Conservation (phyloP, 2,113 vertebrate genomes). For the Onychostoma macrolepis region DNA sequence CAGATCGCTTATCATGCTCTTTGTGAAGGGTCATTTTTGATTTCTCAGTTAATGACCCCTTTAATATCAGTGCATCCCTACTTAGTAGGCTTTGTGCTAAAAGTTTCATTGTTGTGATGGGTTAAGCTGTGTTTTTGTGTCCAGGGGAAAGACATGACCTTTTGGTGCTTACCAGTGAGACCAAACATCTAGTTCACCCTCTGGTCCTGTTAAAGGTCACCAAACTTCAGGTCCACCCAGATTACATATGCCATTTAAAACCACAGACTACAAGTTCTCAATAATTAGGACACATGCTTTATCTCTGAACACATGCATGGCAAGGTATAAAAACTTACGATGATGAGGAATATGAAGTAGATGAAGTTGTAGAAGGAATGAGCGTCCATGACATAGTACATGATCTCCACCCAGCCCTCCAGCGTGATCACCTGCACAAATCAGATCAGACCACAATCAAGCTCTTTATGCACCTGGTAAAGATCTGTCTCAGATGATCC, state of each 20-base stretch:
- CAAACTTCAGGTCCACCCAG: neutral
- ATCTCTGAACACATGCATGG: neutral
- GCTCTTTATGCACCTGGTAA: neutral
- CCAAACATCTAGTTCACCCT: conserved; percentile 11
- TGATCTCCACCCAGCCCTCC: conserved; percentile 99
- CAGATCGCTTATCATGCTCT: too few species aligned
- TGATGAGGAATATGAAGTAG: conserved; percentile 99
- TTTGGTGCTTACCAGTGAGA: neutral
- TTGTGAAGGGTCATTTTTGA: too few species aligned
- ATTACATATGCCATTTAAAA: neutral
- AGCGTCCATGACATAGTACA: conserved; percentile 99
- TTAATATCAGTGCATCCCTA: neutral
- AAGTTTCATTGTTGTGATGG: neutral
- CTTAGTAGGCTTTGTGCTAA: neutral
- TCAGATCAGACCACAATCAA: conserved; percentile 31
- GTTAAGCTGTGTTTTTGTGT: neutral
- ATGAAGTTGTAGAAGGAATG: conserved; percentile 99
- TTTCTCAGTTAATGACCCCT: too few species aligned
- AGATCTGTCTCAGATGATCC: neutral
- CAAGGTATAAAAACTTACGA: conserved; percentile 82
- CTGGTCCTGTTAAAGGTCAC: conserved; percentile 9
- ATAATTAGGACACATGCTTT: conserved; percentile 23
- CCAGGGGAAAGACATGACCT: conserved; percentile 18
- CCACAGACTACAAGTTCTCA: conserved; percentile 29
- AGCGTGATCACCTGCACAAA: conserved; percentile 90